Evolutionary conservation across 2,797 vertebrate genomes (phyloP), one percentile per base, ranked within the genome.

Genomic region (Gymnothorax javanicus): DNA sequence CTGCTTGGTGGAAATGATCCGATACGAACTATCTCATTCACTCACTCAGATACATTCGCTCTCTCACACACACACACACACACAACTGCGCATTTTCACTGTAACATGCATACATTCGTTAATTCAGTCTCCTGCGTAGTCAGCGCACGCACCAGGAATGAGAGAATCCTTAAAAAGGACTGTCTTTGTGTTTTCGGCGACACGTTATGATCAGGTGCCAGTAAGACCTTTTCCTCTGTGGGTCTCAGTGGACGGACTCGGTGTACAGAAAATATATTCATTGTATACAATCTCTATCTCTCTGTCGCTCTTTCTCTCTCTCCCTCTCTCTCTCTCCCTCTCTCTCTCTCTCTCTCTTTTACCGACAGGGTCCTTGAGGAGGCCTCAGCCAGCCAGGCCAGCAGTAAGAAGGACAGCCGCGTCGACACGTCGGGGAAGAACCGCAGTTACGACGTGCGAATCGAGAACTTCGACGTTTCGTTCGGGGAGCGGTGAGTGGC

Each of bases 401-500:
- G 97, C 95, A 99, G 95, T 94, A 98, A 98, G 94, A 99, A 99
- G 92, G 98, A 99, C 73, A 97, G 89, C 75, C 95, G 98, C 0
- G 95, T 98, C 23, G 98, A 99, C 90, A 95, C 96, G 8, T 98
- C 98, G 0, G 98, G 98, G 92, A 99, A 99, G 95, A 99, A 98
- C 91, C 98, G 98, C 87, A 98, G 98, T 0, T 99, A 98, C 0
- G 98, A 99, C 59, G 97, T 99, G 84, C 97, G 98, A 88, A 98
- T 99, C 0, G 98, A 99, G 93, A 99, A 99, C 95, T 99, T 99
- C 5, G 98, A 99, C 0, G 97, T 99, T 86, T 97, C 98, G 54
- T 99, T 99, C 60, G 98, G 98, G 62, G 98, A 99, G 87, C 96
- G 98, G 98, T 97, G 95, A 95, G 92, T 56, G 64, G 13, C 50